Conservation (phyloP, 2,888 invertebrate genomes). For the Drosophila buzzatii region DNA sequence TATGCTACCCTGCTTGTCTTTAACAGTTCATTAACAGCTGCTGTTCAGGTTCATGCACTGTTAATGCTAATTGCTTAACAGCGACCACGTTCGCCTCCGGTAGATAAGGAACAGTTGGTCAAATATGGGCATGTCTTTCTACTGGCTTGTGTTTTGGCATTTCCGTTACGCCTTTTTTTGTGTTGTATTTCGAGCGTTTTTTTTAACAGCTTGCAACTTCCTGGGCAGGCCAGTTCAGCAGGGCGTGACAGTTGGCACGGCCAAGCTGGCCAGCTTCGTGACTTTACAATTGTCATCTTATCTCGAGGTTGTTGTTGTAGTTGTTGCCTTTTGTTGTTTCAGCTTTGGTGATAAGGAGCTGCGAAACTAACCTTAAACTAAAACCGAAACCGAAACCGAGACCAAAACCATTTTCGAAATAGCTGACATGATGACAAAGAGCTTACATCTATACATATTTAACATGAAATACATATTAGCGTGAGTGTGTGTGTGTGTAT, state of each 20-base stretch:
- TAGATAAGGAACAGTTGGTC: constrained; percentile 42
- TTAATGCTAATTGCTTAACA: constrained; percentile 30
- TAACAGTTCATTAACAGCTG: neutral
- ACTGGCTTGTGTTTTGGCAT: constrained; percentile 36
- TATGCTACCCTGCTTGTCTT: rapidly evolving
- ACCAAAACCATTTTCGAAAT: neutral
- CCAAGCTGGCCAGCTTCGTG: constrained; percentile 51
- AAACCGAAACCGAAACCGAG: neutral
- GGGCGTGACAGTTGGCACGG: constrained; percentile 12
- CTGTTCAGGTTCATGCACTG: neutral
- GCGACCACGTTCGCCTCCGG: constrained; percentile 24
- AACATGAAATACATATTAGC: neutral
- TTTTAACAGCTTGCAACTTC: constrained; percentile 50
- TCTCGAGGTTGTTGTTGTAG: constrained; percentile 39
- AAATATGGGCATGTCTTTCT: constrained; percentile 61
- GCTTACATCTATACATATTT: constrained; percentile 5
- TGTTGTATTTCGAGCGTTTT: constrained; percentile 20
- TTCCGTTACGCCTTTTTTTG: constrained; percentile 48
- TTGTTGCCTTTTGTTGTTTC: constrained; percentile 19
- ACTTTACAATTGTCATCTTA: constrained; percentile 63
- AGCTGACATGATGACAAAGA: constrained; percentile 15
- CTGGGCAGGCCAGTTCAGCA: constrained; percentile 37
- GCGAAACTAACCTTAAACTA: neutral
- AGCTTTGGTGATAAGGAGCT: constrained; percentile 28
- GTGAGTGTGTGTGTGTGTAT: neutral